Evolutionary conservation across 2,113 vertebrate species (phyloP).

Genomic region (Sinocyclocheilus anophthalmus): DNA sequence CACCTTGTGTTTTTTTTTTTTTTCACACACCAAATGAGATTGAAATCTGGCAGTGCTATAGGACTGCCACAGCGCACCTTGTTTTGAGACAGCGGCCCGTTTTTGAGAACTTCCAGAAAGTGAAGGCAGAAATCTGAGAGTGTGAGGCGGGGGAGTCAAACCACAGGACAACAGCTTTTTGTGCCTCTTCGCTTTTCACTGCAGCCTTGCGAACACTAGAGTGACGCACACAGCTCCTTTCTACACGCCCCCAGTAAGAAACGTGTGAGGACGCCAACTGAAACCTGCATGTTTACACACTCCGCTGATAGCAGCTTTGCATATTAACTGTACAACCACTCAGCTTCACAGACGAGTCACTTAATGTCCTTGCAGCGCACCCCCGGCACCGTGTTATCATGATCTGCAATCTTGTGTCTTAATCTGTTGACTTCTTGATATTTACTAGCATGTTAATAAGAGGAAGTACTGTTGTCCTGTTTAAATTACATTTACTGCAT

Average conservation of each 20-base stretch:
- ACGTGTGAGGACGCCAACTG: slow-evolving; percentile 13
- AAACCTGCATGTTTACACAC: slow-evolving; percentile 24
- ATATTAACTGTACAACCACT: slow-evolving; percentile 8
- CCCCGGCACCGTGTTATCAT: not conserved
- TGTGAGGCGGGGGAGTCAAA: slow-evolving; percentile 26
- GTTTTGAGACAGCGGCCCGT: not conserved
- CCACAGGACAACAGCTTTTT: slow-evolving; percentile 33
- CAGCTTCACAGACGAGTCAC: not conserved
- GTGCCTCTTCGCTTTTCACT: not conserved
- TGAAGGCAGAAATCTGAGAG: slow-evolving; percentile 41
- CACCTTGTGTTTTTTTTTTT: not conserved
- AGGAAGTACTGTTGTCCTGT: not conserved
- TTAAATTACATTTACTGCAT: not conserved
- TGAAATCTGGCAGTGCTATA: not conserved
- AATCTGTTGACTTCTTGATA: slow-evolving; percentile 15
- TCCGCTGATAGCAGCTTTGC: slow-evolving; percentile 15
- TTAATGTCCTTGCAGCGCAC: not conserved
- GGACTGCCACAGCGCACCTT: not conserved
- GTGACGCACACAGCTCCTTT: slow-evolving; percentile 15
- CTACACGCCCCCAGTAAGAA: not conserved
- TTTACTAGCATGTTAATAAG: not conserved
- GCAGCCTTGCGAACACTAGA: not conserved
- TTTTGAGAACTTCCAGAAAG: slow-evolving; percentile 1
- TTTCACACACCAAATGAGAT: not conserved
- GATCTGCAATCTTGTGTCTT: not conserved